Conservation (phyloP, 2,797 vertebrate species). For the Anniella stebbinsi region DNA sequence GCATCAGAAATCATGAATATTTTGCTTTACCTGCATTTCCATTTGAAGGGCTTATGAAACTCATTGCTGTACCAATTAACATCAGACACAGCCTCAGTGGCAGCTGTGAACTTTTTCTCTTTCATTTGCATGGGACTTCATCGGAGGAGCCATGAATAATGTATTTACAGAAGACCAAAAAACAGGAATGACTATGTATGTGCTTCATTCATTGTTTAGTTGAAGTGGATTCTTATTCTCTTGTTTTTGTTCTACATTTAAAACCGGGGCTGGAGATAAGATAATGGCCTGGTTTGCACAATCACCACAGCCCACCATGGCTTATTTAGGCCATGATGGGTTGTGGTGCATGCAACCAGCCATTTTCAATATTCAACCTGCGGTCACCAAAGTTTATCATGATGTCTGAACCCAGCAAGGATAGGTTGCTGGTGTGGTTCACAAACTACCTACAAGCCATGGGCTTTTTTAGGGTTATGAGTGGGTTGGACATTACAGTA, state of each 20-base stretch:
- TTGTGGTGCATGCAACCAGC: no score
- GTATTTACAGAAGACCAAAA: conserved; percentile 30
- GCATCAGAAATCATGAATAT: conserved; percentile 3
- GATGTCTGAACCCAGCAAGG: no score
- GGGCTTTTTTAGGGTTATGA: no score
- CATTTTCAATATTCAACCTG: no score
- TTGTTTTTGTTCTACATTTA: neutral
- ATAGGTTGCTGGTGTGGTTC: no score
- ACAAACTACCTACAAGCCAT: no score
- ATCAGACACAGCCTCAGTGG: conserved; percentile 27
- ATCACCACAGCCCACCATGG: no score
- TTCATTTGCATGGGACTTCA: conserved; percentile 8
- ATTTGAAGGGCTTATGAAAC: conserved; percentile 36
- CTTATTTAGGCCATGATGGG: no score
- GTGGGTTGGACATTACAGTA: no score
- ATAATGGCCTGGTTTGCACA: neutral
- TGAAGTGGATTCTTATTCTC: conserved; percentile 2
- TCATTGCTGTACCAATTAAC: conserved; percentile 38
- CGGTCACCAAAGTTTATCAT: no score
- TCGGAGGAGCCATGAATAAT: conserved; percentile 43
- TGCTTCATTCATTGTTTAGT: conserved; percentile 49
- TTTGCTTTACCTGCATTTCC: conserved; percentile 36
- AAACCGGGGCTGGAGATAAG: neutral
- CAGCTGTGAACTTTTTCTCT: conserved; percentile 46
- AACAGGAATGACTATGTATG: neutral